Base-by-base conservation (phyloP, 23 tunicate genomes). In the Halocynthia aurantium region DNA sequence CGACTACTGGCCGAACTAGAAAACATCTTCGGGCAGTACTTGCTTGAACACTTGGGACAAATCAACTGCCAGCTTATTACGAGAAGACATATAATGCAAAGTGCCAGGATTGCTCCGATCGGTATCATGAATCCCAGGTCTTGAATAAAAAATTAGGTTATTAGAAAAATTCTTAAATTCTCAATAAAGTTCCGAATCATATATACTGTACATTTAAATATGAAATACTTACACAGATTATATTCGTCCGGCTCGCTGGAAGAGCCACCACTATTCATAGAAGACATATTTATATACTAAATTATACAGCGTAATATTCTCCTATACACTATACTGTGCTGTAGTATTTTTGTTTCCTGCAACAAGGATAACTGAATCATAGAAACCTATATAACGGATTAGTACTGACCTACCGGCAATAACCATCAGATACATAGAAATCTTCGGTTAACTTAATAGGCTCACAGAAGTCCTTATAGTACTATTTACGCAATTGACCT, bases 61-160 rank as follows among this genome's bases (percentile, higher is more conserved):
- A 91, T 86, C 7, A 91, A 78, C 78, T 91, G 97, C 97, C 97
- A 91, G 57, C 97, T 91, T 50, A 91, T 83, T 8, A 91, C 86
- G 54, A 91, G 83, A 57, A 91, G 54, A 67, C 97, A 82, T 18
- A 85, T 71, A 52, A 91, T 85, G 60, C 97, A 91, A 58, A 91
- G 68, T 22, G 82, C 82, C 20, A 91, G 52, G 22, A 91, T 91
- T 6, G 97, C 97, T 6, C 97, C 97, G 40, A 91, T 91, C 0
- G 97, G 97, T 54, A 91, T 91, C 90, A 91, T 81, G 63, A 91
- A 91, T 21, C 97, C 97, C 11, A 91, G 84, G 76, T 91, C 97
- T 91, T 58, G 22, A 62, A 63, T 8, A 62, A 64, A 22, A 77
- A 7, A 40, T 4, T 4, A 17, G 2, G 64, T 15, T 0, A 5